Evolutionary conservation across 2,888 invertebrate genomes (phyloP).

Genomic region (Drosophila bunnanda): DNA sequence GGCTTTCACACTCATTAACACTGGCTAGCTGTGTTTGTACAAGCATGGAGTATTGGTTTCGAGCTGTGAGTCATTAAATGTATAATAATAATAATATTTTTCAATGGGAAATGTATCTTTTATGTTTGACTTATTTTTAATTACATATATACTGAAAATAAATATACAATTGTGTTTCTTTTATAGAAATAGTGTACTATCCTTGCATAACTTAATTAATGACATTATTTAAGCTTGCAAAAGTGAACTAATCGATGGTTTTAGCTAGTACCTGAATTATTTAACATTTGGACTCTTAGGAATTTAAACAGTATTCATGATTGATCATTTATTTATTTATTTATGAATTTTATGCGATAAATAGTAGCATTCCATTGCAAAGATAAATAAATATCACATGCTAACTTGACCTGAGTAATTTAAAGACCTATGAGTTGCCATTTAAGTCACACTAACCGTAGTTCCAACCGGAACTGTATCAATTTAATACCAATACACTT

Average conservation of each 20-base stretch:
- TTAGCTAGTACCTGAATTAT: background rate
- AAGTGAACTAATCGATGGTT: background rate
- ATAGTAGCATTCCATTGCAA: background rate
- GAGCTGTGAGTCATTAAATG: conserved; percentile 6
- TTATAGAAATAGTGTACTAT: background rate
- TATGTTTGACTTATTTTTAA: background rate
- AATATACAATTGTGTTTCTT: background rate
- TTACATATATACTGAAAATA: no score
- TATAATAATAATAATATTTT: background rate
- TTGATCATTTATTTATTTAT: conserved; percentile 13
- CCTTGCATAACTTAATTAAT: background rate
- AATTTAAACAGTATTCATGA: background rate
- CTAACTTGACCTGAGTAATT: background rate
- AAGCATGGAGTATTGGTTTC: conserved; percentile 40
- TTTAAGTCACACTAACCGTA: background rate
- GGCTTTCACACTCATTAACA: conserved; percentile 14
- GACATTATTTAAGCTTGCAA: background rate
- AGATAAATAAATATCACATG: conserved; percentile 9
- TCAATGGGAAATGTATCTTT: background rate
- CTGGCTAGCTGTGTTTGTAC: conserved; percentile 48
- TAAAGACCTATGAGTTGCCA: background rate
- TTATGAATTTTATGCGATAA: conserved; percentile 7
- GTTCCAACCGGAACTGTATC: background rate
- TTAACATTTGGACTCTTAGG: background rate
- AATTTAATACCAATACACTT: background rate